Base-by-base conservation (phyloP, 2,888 invertebrate genomes). In the Acanthacorydalis orientalis region DNA sequence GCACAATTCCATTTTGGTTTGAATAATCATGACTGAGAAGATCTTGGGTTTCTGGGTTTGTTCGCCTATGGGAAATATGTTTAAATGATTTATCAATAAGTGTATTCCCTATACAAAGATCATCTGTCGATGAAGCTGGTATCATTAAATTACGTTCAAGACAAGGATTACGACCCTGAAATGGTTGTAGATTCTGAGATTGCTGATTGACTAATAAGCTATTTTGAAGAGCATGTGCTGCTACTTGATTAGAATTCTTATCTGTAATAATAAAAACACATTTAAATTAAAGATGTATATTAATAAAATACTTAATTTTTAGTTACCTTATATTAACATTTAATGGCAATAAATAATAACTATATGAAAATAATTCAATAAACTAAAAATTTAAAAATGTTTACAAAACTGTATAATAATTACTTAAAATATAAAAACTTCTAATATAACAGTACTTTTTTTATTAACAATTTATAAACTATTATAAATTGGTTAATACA, bases 101-200 rank as follows among this genome's bases (percentile, higher is more conserved):
- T 51, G 68, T 59, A 1, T 68, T 67, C 0, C 69, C 58, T 37
- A 68, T 63, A 1, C 68, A 64, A 2, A 77, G 59, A 53, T 76
- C 75, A 53, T 77, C 71, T 56, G 74, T 63, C 51, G 75, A 72
- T 56, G 71, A 63, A 47, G 72, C 62, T 53, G 74, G 62, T 52
- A 74, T 62, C 68, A 76, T 76, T 53, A 79, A 64, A 65, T 88
- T 88, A 9, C 85, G 68, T 59, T 85, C 86, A 58, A 82, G 70
- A 52, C 88, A 91, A 1, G 77, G 78, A 69, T 89, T 91, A 31
- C 85, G 72, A 1, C 90, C 91, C 62, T 89, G 86, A 64, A 87
- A 83, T 0, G 87, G 84, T 58, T 83, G 87, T 41, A 88, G 65
- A 39, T 45, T 44, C 38, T 50, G 47, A 38, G 43, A 48, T 32